These are phyloP conservation scores for Sphinx pinastri DNA, from an alignment of 2,888 invertebrate genomes.

Conservation along the genomic window DNA sequence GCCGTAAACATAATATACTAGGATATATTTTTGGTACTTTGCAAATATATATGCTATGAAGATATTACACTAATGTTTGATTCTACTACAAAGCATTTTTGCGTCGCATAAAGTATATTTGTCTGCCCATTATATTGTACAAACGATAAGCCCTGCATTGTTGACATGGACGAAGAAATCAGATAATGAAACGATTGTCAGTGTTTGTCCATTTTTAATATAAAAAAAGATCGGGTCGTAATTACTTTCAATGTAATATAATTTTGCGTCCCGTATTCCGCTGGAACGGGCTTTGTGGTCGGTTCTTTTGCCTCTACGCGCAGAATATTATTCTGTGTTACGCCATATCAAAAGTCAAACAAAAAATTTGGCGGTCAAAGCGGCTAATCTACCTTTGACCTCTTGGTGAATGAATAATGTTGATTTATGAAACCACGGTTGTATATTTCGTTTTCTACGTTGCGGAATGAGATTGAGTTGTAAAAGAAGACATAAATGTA, in stretches of 20 bases:
- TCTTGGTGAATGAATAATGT: slow-evolving; percentile 28
- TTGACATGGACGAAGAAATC: not conserved
- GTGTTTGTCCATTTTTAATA: not conserved
- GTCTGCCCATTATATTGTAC: no score
- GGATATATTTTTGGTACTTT: no score
- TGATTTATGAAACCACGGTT: slow-evolving; percentile 21
- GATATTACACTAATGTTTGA: no score
- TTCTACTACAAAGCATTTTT: no score
- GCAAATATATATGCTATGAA: no score
- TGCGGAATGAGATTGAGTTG: not conserved
- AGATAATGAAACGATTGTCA: not conserved
- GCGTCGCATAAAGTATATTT: no score
- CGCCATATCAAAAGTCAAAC: slow-evolving; percentile 26
- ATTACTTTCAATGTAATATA: slow-evolving; percentile 25
- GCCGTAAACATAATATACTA: no score
- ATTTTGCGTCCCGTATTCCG: slow-evolving; percentile 25
- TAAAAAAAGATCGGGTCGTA: slow-evolving; percentile 10
- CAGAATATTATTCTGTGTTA: slow-evolving; percentile 26
- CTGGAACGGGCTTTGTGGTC: slow-evolving; percentile 12
- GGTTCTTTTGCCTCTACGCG: slow-evolving; percentile 19
- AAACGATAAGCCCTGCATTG: no score
- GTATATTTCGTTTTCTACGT: slow-evolving; percentile 12
- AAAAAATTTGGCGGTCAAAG: slow-evolving; percentile 28
- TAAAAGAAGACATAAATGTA: not conserved
- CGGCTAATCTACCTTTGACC: slow-evolving; percentile 25